phyloP scores from a whole-genome alignment of 2,888 invertebrate genomes.

The Folsomia candida region DNA sequence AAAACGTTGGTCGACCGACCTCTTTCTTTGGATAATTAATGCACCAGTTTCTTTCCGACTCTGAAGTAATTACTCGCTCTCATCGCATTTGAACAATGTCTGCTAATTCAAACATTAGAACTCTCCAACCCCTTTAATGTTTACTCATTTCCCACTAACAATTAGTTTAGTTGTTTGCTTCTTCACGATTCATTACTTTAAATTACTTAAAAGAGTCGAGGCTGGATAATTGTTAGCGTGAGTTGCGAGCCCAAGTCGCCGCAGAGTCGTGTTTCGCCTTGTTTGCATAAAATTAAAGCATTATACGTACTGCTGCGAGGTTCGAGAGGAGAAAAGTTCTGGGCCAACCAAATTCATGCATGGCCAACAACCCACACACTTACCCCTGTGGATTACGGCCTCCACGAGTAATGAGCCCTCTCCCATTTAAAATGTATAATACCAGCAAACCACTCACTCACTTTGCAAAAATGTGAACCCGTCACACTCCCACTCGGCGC shows the following conservation, averaged over 20 bases:
- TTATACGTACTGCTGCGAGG: neutral
- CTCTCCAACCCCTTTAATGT: neutral
- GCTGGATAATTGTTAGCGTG: neutral
- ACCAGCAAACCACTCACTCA: neutral
- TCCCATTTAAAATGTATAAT: slow-evolving; percentile 1
- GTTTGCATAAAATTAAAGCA: neutral
- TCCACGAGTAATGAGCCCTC: neutral
- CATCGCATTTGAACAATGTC: neutral
- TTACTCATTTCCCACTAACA: slow-evolving; percentile 8
- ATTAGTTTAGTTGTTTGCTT: slow-evolving; percentile 9
- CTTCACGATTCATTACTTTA: slow-evolving; percentile 22
- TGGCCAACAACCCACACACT: neutral
- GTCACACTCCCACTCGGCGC: neutral
- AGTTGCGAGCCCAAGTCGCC: neutral
- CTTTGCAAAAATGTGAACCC: neutral
- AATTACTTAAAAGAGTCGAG: slow-evolving; percentile 3
- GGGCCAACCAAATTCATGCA: neutral
- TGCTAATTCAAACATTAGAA: neutral
- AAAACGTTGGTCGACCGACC: neutral
- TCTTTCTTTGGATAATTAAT: neutral
- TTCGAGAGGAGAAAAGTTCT: neutral
- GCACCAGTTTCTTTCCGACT: neutral
- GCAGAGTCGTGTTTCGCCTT: neutral
- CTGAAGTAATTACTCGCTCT: neutral
- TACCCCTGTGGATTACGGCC: neutral